Evolutionary conservation across 1,140 invertebrate genomes (phyloP).

Genomic region (Tribolium castaneum): DNA sequence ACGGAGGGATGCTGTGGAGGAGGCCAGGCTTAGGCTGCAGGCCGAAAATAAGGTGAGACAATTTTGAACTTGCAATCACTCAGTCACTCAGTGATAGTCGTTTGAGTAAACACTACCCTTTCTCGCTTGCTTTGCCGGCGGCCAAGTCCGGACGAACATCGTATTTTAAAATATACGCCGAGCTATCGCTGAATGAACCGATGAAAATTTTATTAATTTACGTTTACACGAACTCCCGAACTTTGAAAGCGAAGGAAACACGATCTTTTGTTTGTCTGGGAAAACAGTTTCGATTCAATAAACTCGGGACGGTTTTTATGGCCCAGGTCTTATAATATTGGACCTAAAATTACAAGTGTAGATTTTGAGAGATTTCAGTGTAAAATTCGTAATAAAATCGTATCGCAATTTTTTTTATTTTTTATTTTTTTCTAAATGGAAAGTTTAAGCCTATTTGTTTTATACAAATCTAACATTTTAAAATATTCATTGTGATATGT

Average conservation of each 20-base stretch:
- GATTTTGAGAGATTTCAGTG: background rate
- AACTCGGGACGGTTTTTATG: background rate
- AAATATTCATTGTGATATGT: too few relatives aligned
- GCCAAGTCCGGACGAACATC: background rate
- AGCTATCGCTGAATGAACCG: background rate
- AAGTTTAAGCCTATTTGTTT: too few relatives aligned
- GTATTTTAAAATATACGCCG: background rate
- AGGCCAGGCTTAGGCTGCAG: conserved; percentile 80
- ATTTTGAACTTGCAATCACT: too few relatives aligned
- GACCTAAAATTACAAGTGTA: background rate
- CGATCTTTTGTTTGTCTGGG: background rate
- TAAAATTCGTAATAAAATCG: background rate
- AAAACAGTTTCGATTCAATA: background rate
- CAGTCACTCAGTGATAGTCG: background rate
- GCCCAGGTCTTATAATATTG: background rate
- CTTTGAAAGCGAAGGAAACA: background rate
- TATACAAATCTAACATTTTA: too few relatives aligned
- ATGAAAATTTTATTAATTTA: conserved; percentile 32
- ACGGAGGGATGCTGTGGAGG: conserved; percentile 95
- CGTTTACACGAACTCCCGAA: background rate
- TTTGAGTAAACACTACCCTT: background rate
- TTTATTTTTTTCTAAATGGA: background rate
- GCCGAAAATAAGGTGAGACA: conserved; percentile 69
- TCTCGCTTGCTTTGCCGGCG: background rate
- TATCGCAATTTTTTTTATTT: too few relatives aligned